Base-by-base conservation (phyloP, 1,140 invertebrate genomes). In the Meloidogyne chitwoodi region DNA sequence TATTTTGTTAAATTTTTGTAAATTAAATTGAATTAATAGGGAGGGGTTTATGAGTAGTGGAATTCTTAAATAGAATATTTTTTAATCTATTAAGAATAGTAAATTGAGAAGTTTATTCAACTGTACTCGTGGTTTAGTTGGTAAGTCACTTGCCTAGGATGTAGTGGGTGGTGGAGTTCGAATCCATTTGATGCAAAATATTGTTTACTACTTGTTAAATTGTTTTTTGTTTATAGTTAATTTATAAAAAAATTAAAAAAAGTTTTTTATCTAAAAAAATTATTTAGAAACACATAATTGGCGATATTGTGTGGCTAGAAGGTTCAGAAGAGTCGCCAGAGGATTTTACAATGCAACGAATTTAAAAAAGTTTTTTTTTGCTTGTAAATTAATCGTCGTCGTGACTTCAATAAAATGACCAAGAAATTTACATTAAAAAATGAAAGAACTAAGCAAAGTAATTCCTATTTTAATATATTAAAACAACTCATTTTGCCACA, bases 341-440 rank as follows among this genome's bases (percentile, higher is more conserved):
- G 29, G 22, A 73, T 64, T 73, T 73, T 31, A 27, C 71, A 26
- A 73, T 73, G 71, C 71, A 73, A 64, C 71, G 64, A 31, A 29
- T 73, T n/a, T 22, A 64, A 26, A n/a, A n/a, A 56, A 48, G 16
- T 19, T 4, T 19, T 19, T 48, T 56, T 56, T 56, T 56, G 48
- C 48, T 56, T 19, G 48, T n/a, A 56, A 56, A 56, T 56, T 56
- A 19, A 56, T 38, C 34, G 34, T 56, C 6, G n/a, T 38, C 34
- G 34, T 56, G n/a, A 56, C 48, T 56, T 56, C 5, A n/a, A 56
- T 4, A 56, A 56, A n/a, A n/a, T n/a, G n/a, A n/a, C 6, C 16
- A 48, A n/a, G n/a, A 56, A 56, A 56, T 16, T 4, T n/a, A 56
- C 6, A 14, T 6, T 48, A 6, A 56, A 5, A 56, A 56, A n/a